Evolutionary conservation across 2,797 vertebrate species (phyloP).

Genomic region (Crypturellus tataupa): DNA sequence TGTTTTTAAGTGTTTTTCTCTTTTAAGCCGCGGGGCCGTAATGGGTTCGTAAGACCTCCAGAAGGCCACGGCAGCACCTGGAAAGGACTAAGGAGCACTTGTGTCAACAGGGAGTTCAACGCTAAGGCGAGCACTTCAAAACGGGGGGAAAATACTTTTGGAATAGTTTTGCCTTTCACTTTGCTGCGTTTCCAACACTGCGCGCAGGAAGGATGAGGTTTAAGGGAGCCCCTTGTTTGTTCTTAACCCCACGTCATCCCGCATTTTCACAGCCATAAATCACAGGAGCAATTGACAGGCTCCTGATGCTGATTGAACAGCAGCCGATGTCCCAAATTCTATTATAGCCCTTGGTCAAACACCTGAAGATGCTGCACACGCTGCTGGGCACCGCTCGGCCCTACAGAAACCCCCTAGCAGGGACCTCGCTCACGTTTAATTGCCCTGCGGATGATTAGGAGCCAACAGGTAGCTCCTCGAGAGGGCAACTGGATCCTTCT

Average conservation of each 20-base stretch:
- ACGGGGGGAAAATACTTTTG: slow-evolving; percentile 45
- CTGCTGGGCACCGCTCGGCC: background rate
- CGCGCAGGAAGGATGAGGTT: background rate
- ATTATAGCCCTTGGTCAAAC: slow-evolving; percentile 9
- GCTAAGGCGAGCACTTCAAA: slow-evolving; percentile 55
- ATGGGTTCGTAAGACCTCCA: slow-evolving; percentile 34
- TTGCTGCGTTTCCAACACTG: slow-evolving; percentile 37
- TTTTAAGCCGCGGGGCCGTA: background rate
- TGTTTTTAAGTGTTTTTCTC: slow-evolving; percentile 20
- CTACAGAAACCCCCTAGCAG: background rate
- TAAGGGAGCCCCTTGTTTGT: slow-evolving; percentile 48
- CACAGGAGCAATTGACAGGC: slow-evolving; percentile 11
- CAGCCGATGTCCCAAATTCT: slow-evolving; percentile 29
- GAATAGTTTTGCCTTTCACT: background rate
- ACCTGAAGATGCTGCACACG: slow-evolving; percentile 15
- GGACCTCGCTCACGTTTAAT: background rate
- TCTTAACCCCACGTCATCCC: slow-evolving; percentile 51
- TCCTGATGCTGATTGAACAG: slow-evolving; percentile 37
- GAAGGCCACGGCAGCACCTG: slow-evolving; percentile 18
- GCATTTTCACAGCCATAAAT: slow-evolving; percentile 40
- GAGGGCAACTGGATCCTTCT: background rate
- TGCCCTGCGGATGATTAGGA: background rate
- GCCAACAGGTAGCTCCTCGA: background rate
- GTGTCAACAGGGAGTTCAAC: slow-evolving; percentile 31
- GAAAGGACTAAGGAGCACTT: slow-evolving; percentile 44